phyloP scores from a whole-genome alignment of 1,140 invertebrate genomes.

The Drosophila mayri region DNA sequence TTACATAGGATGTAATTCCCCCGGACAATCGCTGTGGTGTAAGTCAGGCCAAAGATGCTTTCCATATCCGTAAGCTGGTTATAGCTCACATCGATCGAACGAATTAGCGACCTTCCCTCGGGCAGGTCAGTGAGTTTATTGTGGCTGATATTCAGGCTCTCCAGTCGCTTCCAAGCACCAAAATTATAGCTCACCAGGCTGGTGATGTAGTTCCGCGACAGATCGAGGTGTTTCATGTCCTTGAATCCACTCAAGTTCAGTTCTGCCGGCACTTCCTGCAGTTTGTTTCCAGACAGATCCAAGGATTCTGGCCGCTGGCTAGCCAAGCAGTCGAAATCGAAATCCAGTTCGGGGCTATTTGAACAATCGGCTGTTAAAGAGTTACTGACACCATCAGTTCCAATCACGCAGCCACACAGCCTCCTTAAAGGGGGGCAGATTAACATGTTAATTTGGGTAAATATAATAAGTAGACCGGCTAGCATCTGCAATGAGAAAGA shows the following conservation, averaged over 20 bases:
- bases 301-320: not conserved
- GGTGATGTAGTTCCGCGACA: conserved; percentile 26
- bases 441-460: not conserved
- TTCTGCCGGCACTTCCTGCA: not conserved
- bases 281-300: conserved; percentile 9
- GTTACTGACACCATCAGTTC: rapidly evolving
- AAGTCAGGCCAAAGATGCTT: conserved; percentile 1
- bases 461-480: not conserved
- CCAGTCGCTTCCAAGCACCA: not conserved
- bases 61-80: conserved; percentile 27
- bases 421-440: not conserved
- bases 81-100: conserved; percentile 2
- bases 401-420: conserved; percentile 1
- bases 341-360: not conserved
- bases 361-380: not conserved
- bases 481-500: not conserved
- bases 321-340: conserved; percentile 3
- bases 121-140: conserved; percentile 16
- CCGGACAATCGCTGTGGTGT: not conserved
- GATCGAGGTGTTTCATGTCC: conserved; percentile 1
- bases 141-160: not conserved
- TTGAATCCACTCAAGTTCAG: not conserved
- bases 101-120: rapidly evolving
- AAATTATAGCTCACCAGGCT: not conserved
- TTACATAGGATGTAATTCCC: conserved; percentile 7